Evolutionary conservation across 2,113 vertebrate species (phyloP).

Genomic region (Echinops telfairi): DNA sequence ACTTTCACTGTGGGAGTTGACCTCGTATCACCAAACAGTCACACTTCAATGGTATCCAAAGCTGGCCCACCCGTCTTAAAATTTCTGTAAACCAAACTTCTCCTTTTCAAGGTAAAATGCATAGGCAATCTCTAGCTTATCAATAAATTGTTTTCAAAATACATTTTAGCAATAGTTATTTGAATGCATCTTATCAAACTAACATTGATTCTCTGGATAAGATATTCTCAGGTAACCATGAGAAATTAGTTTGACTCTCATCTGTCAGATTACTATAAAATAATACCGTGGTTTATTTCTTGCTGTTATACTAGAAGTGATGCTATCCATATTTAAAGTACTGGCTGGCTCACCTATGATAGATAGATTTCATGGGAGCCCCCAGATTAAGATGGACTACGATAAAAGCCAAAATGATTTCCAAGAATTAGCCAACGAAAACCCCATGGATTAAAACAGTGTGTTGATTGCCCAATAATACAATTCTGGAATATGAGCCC

Average conservation of each 20-base stretch:
- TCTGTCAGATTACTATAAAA: not conserved
- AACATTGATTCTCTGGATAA: slow-evolving; percentile 47
- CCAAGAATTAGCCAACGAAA: not conserved
- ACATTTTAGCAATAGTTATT: not conserved
- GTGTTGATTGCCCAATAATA: no score
- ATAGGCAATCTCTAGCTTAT: not conserved
- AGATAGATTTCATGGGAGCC: not conserved
- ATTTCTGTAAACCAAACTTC: no score
- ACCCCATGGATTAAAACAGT: not conserved
- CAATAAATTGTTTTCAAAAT: slow-evolving; percentile 20
- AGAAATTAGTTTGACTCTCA: slow-evolving; percentile 51
- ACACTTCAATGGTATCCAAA: not conserved
- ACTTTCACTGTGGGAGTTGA: not conserved
- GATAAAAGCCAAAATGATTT: not conserved
- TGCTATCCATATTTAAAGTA: not conserved
- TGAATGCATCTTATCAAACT: slow-evolving; percentile 53
- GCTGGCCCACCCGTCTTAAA: not conserved
- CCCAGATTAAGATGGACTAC: not conserved
- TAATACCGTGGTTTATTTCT: not conserved
- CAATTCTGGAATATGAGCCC: not conserved
- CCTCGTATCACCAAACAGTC: slow-evolving; percentile 14
- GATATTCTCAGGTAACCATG: slow-evolving; percentile 22
- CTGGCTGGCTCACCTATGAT: not conserved
- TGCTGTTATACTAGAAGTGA: not conserved
- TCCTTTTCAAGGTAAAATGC: not conserved